Percentiles rank a stretch among this genome's conserved stretches.
These are phyloP conservation scores for Garra rufa DNA, from an alignment of 2,113 vertebrate species.

Conservation along the genomic window DNA sequence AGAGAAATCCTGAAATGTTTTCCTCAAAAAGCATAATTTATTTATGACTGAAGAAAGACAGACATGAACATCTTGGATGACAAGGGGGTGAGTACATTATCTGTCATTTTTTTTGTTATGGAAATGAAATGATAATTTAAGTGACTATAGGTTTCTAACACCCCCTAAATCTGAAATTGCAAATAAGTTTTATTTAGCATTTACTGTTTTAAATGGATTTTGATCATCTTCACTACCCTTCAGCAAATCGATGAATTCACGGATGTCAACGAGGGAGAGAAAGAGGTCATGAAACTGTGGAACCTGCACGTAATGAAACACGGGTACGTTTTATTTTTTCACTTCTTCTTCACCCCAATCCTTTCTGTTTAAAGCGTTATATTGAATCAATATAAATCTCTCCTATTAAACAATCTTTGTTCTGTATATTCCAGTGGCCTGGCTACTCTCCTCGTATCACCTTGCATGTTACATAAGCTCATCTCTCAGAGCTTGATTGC, in stretches of 20 bases:
- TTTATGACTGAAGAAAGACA: too few species aligned
- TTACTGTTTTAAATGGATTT: not conserved
- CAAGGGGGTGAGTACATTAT: too few species aligned
- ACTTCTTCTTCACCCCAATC: not conserved
- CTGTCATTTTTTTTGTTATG: too few species aligned
- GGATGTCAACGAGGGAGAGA: constrained; percentile 97
- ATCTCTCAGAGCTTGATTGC: not conserved
- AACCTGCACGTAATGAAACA: constrained; percentile 97
- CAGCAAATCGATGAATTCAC: constrained; percentile 99
- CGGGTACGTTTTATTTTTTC: constrained; percentile 80
- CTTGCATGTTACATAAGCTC: not conserved
- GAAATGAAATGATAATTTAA: too few species aligned
- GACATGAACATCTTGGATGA: too few species aligned
- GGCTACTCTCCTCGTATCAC: not conserved
- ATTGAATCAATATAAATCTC: not conserved
- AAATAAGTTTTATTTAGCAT: not conserved
- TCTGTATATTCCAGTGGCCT: not conserved
- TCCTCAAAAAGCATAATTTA: too few species aligned
- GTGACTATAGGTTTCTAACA: not conserved
- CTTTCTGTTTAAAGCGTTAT: not conserved
- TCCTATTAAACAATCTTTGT: not conserved
- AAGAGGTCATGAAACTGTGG: constrained; percentile 99
- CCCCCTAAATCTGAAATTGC: not conserved
- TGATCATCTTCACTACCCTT: not conserved
- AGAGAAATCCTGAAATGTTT: too few species aligned